Evolutionary conservation across 2,888 invertebrate species (phyloP).

Genomic region (Rhagonycha lutea): DNA sequence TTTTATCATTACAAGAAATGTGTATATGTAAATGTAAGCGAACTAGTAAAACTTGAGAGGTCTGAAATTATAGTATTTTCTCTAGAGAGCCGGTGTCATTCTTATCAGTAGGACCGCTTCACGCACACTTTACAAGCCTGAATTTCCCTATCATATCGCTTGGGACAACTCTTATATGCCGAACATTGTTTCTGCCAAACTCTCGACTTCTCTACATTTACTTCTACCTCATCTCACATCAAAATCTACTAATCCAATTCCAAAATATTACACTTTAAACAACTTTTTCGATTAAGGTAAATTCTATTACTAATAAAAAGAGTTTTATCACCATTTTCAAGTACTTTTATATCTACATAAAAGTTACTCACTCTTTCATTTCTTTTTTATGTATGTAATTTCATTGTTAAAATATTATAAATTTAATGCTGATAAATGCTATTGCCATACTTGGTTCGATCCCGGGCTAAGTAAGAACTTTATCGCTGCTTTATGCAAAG

Average conservation of each 20-base stretch:
- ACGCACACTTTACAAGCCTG: conserved; percentile 44
- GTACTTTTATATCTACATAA: neutral
- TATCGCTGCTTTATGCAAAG: too few relatives aligned
- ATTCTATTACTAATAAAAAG: conserved; percentile 15
- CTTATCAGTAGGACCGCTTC: conserved; percentile 44
- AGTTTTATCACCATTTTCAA: conserved; percentile 10
- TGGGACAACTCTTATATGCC: conserved; percentile 40
- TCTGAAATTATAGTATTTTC: conserved; percentile 42
- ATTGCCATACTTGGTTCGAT: too few relatives aligned
- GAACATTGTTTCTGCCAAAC: conserved; percentile 26
- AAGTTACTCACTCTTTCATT: neutral
- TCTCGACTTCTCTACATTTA: conserved; percentile 24
- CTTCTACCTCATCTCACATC: conserved; percentile 29
- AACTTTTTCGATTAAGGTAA: conserved; percentile 23
- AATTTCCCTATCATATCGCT: conserved; percentile 44
- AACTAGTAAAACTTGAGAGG: conserved; percentile 44
- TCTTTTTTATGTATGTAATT: neutral
- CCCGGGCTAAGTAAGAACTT: too few relatives aligned
- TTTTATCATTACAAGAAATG: conserved; percentile 41
- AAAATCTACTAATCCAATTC: conserved; percentile 23
- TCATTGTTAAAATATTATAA: neutral
- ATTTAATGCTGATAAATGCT: too few relatives aligned
- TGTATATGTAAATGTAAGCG: conserved; percentile 42
- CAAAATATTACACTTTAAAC: neutral
- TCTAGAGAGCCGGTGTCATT: conserved; percentile 40